Evolutionary conservation across 2,113 vertebrate genomes (phyloP).

Genomic region (Thinocorus orbignyianus): DNA sequence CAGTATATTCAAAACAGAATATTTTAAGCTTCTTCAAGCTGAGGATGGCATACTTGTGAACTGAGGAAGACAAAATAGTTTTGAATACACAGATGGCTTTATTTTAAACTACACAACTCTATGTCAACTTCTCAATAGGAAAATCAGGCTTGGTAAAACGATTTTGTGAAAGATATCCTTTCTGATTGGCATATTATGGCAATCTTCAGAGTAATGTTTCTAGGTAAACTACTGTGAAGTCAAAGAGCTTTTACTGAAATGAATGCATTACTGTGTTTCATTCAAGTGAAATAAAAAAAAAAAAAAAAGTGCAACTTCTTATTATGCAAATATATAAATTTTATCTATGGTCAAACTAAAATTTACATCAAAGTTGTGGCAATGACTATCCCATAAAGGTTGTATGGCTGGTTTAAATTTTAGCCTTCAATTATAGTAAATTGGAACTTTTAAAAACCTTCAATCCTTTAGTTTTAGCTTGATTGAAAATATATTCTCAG

Average conservation of each 20-base stretch:
- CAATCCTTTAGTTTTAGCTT: neutral
- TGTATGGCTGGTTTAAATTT: neutral
- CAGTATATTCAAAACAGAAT: neutral
- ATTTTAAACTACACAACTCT: neutral
- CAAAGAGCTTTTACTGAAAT: neutral
- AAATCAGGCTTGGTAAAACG: neutral
- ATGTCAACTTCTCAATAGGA: neutral
- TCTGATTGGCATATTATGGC: neutral
- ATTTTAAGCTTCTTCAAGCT: neutral
- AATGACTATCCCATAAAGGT: neutral
- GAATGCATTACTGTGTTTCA: neutral
- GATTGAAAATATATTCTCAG: neutral
- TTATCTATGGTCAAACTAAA: neutral
- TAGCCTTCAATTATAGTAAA: neutral
- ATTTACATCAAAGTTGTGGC: neutral
- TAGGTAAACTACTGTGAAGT: neutral
- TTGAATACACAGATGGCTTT: neutral
- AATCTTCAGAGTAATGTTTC: neutral
- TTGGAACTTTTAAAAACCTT: neutral
- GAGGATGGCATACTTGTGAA: neutral
- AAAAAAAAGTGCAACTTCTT: neutral
- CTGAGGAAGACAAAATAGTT: neutral
- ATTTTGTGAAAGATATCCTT: neutral
- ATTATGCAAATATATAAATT: neutral
- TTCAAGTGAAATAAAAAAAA: neutral